Percentiles rank a stretch among this genome's conserved stretches.
These are phyloP conservation scores for Falcaria lacertinaria DNA, from an alignment of 2,888 invertebrate species.

Conservation along the genomic window DNA sequence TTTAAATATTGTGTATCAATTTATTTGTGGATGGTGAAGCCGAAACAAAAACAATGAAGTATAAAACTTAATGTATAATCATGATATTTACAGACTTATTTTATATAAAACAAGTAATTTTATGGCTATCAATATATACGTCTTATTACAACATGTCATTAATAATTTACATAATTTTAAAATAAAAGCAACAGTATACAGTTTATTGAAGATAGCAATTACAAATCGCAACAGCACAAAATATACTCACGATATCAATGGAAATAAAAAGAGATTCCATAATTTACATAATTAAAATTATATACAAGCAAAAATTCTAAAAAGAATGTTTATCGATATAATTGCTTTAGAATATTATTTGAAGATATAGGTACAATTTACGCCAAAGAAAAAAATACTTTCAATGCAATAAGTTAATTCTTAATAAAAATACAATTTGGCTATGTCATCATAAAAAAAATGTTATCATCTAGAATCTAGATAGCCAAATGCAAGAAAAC, in stretches of 20 bases:
- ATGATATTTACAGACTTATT: slow-evolving; percentile 77
- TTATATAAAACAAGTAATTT: slow-evolving; percentile 79
- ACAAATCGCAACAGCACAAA: slow-evolving; percentile 65
- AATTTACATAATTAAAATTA: slow-evolving; percentile 67
- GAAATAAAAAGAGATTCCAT: slow-evolving; percentile 74
- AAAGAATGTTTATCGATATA: slow-evolving; percentile 65
- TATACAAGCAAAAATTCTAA: slow-evolving; percentile 56
- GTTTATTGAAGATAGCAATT: slow-evolving; percentile 65
- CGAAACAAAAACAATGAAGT: slow-evolving; percentile 71
- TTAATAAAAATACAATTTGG: too few species aligned
- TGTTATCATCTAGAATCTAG: too few species aligned
- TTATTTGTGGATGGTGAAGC: slow-evolving; percentile 22
- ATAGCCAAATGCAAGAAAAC: too few species aligned
- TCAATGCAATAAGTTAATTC: too few species aligned
- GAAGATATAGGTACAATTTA: too few species aligned
- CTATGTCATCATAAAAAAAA: too few species aligned
- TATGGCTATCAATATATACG: slow-evolving; percentile 77
- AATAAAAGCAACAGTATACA: slow-evolving; percentile 75
- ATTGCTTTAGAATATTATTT: slow-evolving; percentile 24
- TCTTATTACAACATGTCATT: slow-evolving; percentile 75
- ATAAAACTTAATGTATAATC: slow-evolving; percentile 80
- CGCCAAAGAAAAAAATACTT: too few species aligned
- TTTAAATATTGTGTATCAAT: too few species aligned
- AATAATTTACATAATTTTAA: slow-evolving; percentile 74
- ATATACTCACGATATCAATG: slow-evolving; percentile 59